phyloP scores from a whole-genome alignment of 2,113 vertebrate genomes.

The Planiliza haematocheilus region DNA sequence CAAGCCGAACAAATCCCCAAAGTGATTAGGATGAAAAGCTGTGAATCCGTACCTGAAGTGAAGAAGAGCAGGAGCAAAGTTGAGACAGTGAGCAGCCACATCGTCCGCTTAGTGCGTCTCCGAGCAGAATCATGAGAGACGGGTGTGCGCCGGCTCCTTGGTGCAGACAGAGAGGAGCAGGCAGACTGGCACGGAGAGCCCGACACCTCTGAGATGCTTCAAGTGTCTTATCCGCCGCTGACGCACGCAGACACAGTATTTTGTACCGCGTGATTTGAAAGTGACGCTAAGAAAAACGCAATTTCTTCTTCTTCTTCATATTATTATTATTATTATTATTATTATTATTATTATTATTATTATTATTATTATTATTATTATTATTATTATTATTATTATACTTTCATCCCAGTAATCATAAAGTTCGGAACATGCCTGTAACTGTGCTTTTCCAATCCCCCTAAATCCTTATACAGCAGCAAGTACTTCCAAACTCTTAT shows the following conservation, averaged over 20 bases:
- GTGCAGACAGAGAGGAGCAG: slow-evolving; percentile 26
- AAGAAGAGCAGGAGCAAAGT: slow-evolving; percentile 74
- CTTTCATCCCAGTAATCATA: too few relatives aligned
- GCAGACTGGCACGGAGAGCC: slow-evolving; percentile 38
- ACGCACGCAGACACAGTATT: background rate
- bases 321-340: background rate
- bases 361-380: background rate
- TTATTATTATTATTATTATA: background rate
- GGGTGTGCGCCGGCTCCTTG: slow-evolving; percentile 25
- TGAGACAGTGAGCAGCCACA: slow-evolving; percentile 70
- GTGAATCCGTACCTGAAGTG: slow-evolving; percentile 70
- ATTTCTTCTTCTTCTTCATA: background rate
- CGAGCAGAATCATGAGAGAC: slow-evolving; percentile 49
- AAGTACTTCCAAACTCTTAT: slow-evolving; percentile 3
- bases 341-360: background rate
- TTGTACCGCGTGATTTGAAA: slow-evolving; percentile 19
- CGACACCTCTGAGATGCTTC: slow-evolving; percentile 26
- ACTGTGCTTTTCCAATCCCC: too few relatives aligned
- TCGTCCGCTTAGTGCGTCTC: slow-evolving; percentile 55
- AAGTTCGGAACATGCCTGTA: too few relatives aligned
- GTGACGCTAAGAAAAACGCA: background rate
- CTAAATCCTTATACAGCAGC: background rate
- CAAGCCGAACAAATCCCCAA: slow-evolving; percentile 2
- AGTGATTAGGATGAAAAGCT: background rate
- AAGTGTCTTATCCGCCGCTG: slow-evolving; percentile 23